A percentile compares a stretch with the other conserved stretches of the same genome.
These are phyloP conservation scores for Bagarius yarrelli DNA, from an alignment of 2,113 vertebrate species.

Conservation along the genomic window DNA sequence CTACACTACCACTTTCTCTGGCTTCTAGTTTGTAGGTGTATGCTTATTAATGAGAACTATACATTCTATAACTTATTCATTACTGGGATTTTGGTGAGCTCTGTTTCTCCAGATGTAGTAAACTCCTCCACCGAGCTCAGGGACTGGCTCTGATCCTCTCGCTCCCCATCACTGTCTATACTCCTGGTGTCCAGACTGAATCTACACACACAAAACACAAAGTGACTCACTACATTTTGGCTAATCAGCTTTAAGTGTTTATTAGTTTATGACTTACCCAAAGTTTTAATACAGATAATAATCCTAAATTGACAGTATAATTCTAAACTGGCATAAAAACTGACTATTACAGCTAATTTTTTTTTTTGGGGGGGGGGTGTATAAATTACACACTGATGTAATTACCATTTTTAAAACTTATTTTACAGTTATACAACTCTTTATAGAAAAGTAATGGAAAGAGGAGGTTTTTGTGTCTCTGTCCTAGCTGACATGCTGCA, in stretches of 20 bases:
- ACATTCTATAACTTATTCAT: not conserved
- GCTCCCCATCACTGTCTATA: slow-evolving; percentile 75
- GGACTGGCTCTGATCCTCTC: slow-evolving; percentile 64
- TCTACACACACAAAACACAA: slow-evolving; percentile 61
- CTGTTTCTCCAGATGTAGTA: not conserved
- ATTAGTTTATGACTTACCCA: not conserved
- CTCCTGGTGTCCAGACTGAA: slow-evolving; percentile 77
- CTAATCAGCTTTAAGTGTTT: not conserved
- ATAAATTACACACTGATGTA: not conserved
- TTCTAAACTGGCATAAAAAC: too few relatives aligned
- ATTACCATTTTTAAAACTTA: not conserved
- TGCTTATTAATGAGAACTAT: slow-evolving; percentile 1
- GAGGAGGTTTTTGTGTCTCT: not conserved
- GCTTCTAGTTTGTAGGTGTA: not conserved
- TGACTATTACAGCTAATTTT: too few relatives aligned
- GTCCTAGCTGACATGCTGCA: not conserved
- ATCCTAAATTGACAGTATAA: too few relatives aligned
- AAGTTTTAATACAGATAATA: too few relatives aligned
- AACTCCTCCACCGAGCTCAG: slow-evolving; percentile 44
- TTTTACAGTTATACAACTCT: not conserved
- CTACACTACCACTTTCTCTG: not conserved
- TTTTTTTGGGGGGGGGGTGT: too few relatives aligned
- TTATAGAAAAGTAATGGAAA: not conserved
- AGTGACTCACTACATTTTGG: not conserved
- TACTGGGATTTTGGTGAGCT: slow-evolving; percentile 33